phyloP scores from a whole-genome alignment of 92 coral and sea anemone genomes.

The Actinostola sp. region DNA sequence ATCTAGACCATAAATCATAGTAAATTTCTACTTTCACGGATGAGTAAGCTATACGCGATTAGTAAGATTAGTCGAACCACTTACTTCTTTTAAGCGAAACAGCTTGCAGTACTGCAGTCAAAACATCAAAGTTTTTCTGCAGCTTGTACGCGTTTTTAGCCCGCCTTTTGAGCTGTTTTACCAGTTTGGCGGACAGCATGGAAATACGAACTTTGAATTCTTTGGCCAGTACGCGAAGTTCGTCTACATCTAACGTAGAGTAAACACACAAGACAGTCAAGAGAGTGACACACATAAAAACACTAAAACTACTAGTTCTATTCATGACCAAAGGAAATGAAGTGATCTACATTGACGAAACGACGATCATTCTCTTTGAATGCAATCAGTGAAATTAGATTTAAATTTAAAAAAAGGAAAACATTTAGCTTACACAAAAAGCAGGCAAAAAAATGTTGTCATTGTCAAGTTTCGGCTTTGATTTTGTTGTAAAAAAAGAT shows the following conservation, averaged over 20 bases:
- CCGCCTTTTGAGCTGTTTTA: constrained; percentile 90
- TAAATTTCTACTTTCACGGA: neutral
- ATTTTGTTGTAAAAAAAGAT: neutral
- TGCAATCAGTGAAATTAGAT: no score
- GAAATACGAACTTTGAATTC: constrained; percentile 87
- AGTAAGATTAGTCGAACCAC: constrained; percentile 32
- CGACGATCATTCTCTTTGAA: no score
- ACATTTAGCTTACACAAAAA: no score
- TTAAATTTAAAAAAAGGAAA: no score
- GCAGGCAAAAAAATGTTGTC: no score
- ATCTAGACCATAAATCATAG: constrained; percentile 13
- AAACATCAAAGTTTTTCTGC: constrained; percentile 90
- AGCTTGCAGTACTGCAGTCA: constrained; percentile 97
- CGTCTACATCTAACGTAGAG: constrained; percentile 69
- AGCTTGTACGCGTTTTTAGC: constrained; percentile 96
- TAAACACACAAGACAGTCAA: no score
- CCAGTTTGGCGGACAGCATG: constrained; percentile 91
- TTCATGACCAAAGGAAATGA: neutral
- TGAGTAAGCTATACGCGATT: constrained; percentile 12
- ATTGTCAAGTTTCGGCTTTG: constrained; percentile 13
- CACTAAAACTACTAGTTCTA: neutral
- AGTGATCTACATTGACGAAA: no score
- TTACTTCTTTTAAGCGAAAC: constrained; percentile 96
- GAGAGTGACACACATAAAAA: no score
- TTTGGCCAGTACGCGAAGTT: constrained; percentile 77